phyloP scores from a whole-genome alignment of 2,797 vertebrate species.

The Platyrinchus mystaceus region DNA sequence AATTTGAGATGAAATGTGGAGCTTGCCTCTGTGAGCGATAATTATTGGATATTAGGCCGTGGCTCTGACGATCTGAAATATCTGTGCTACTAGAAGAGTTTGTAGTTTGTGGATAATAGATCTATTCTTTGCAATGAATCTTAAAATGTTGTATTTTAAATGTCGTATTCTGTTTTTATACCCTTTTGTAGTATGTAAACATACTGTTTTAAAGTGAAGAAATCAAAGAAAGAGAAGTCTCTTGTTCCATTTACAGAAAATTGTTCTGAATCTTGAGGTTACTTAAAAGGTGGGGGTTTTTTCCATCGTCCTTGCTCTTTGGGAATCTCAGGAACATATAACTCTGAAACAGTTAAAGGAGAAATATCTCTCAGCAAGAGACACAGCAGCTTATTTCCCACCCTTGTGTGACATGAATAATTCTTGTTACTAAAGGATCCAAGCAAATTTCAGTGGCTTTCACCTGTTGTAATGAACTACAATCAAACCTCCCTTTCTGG shows the following conservation, averaged over 20 bases:
- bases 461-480: not conserved
- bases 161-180: not conserved
- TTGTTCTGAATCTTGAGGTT: not conserved
- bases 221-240: not conserved
- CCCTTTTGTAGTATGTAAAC: not conserved
- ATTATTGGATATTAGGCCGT: not conserved
- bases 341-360: not conserved
- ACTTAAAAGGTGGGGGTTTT: not conserved
- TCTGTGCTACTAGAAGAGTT: not conserved
- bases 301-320: not conserved
- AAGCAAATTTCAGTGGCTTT: not conserved
- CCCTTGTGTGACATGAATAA: not conserved
- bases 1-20: not conserved
- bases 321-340: not conserved
- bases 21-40: not conserved
- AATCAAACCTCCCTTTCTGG: not conserved
- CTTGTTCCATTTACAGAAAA: not conserved
- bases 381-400: not conserved
- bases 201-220: not conserved
- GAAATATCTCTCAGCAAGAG: not conserved
- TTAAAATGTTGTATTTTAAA: not conserved
- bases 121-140: not conserved
- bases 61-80: not conserved
- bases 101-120: not conserved
- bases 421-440: not conserved